Evolutionary conservation across 2,888 invertebrate species (phyloP).

Genomic region (Morinoia aosen): DNA sequence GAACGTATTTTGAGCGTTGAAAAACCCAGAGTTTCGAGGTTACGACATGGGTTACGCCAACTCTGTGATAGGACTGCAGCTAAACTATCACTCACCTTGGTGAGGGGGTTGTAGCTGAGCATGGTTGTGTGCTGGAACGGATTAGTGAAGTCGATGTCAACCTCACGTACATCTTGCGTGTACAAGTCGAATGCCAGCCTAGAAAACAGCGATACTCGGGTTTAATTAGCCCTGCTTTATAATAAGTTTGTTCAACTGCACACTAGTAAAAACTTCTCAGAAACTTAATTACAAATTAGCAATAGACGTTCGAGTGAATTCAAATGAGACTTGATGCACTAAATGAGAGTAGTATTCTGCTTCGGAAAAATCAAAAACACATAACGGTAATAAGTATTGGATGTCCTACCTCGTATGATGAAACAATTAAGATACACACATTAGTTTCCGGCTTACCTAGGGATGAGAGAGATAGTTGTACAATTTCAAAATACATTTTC

Average conservation of each 20-base stretch:
- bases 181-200: slow-evolving; percentile 92
- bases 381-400: too few relatives aligned
- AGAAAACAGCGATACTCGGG: not conserved
- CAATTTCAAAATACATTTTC: too few relatives aligned
- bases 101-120: slow-evolving; percentile 87
- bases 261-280: not conserved
- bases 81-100: slow-evolving; percentile 75
- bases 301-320: too few relatives aligned
- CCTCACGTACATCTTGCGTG: slow-evolving; percentile 80
- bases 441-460: too few relatives aligned
- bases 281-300: too few relatives aligned
- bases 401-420: too few relatives aligned
- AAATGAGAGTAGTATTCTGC: too few relatives aligned
- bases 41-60: not conserved
- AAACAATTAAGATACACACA: too few relatives aligned
- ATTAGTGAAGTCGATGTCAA: slow-evolving; percentile 88
- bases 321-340: too few relatives aligned
- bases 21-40: not conserved
- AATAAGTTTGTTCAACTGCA: not conserved
- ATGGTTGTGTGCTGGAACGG: slow-evolving; percentile 93
- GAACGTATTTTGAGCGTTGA: too few relatives aligned
- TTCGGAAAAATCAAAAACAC: too few relatives aligned
- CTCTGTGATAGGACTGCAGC: not conserved
- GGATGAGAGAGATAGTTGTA: too few relatives aligned
- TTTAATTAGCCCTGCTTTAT: not conserved